Conservation (phyloP, 2,888 invertebrate genomes). For the Trichogramma dendrolimi region DNA sequence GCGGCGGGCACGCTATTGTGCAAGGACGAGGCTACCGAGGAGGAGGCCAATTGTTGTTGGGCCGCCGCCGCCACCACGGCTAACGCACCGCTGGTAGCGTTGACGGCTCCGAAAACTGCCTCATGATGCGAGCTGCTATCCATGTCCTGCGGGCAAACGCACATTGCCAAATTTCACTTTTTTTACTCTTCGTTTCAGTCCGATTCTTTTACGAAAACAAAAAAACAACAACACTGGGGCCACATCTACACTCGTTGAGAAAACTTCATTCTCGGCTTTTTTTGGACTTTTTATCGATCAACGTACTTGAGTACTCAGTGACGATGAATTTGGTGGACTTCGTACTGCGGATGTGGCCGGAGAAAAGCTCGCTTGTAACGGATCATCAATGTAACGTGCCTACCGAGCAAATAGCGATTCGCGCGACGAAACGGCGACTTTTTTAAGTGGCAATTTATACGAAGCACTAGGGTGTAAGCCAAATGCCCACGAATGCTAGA, state of each 20-base stretch:
- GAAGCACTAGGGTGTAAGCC: not conserved
- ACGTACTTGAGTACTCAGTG: not conserved
- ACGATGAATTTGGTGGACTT: too few species aligned
- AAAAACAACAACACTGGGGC: too few species aligned
- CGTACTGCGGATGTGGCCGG: not conserved
- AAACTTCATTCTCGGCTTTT: too few species aligned
- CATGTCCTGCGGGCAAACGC: conserved; percentile 30
- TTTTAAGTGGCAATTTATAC: conserved; percentile 33
- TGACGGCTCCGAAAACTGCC: not conserved
- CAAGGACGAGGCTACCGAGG: not conserved
- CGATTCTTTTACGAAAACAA: too few species aligned
- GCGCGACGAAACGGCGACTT: conserved; percentile 15
- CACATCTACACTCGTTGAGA: too few species aligned
- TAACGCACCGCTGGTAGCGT: conserved; percentile 2
- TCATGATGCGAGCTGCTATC: conserved; percentile 7
- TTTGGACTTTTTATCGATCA: not conserved
- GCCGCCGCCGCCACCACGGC: not conserved
- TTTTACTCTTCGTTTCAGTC: not conserved
- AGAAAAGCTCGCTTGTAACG: conserved; percentile 10
- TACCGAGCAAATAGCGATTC: conserved; percentile 24
- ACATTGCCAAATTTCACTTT: conserved; percentile 25
- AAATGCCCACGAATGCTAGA: conserved; percentile 24
- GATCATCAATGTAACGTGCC: conserved; percentile 31
- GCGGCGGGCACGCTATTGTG: not conserved
- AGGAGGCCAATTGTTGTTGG: not conserved